phyloP scores from a whole-genome alignment of 2,888 invertebrate genomes.

The Bimastos eiseni region DNA sequence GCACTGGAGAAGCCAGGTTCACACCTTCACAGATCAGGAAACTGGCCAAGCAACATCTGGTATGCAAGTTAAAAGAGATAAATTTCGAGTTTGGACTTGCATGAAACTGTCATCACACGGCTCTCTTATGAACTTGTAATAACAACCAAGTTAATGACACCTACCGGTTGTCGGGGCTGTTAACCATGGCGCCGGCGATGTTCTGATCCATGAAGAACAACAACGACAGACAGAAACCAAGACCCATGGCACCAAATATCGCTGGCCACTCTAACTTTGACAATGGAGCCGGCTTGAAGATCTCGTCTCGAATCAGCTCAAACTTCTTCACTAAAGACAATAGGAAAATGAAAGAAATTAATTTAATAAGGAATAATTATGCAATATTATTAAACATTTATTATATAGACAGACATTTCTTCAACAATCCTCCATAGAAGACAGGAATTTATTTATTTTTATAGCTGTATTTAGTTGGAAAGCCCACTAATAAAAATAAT shows the following conservation, averaged over 20 bases:
- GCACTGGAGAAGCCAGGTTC: too few species aligned
- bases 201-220: slow-evolving; percentile 71
- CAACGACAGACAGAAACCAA: slow-evolving; percentile 68
- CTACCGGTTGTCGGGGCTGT: slow-evolving; percentile 69
- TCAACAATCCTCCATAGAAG: neutral
- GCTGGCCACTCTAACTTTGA: slow-evolving; percentile 52
- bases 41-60: too few species aligned
- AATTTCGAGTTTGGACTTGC: too few species aligned
- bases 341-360: neutral
- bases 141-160: slow-evolving; percentile 43
- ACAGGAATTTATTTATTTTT: neutral
- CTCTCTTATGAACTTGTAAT: neutral
- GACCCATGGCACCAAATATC: slow-evolving; percentile 64
- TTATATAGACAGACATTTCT: too few species aligned
- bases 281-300: slow-evolving; percentile 35
- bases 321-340: slow-evolving; percentile 36
- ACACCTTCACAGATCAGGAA: too few species aligned
- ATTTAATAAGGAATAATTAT: neutral
- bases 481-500: neutral
- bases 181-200: slow-evolving; percentile 69
- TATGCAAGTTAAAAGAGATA: too few species aligned
- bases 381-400: too few species aligned
- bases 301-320: slow-evolving; percentile 33
- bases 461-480: neutral
- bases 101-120: too few species aligned